Percentiles rank a stretch among this genome's conserved stretches.
phyloP scores from a whole-genome alignment of 2,888 invertebrate genomes.

The Harpalus rufipes region DNA sequence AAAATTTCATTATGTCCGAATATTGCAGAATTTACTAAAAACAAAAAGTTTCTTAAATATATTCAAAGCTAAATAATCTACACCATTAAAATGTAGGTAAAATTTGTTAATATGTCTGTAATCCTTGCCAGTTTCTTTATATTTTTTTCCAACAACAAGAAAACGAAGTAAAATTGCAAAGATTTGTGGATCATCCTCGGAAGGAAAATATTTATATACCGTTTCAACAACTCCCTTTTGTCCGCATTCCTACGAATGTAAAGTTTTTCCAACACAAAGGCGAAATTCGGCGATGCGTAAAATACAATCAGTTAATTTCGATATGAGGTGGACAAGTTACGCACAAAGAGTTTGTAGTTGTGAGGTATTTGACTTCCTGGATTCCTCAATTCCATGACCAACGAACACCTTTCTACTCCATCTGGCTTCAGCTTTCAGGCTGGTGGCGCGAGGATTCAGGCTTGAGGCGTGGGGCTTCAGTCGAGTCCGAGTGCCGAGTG shows the following conservation, averaged over 20 bases:
- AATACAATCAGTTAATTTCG: slow-evolving; percentile 45
- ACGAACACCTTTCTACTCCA: slow-evolving; percentile 22
- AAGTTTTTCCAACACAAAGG: slow-evolving; percentile 29
- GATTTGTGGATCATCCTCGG: neutral
- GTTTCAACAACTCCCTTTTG: neutral
- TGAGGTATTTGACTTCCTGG: slow-evolving; percentile 16
- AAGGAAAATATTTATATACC: neutral
- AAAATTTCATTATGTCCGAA: too few relatives aligned
- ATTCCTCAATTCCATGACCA: slow-evolving; percentile 19
- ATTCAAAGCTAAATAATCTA: too few relatives aligned
- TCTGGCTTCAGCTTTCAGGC: neutral
- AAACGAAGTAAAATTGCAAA: neutral
- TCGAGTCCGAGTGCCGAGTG: slow-evolving; percentile 25
- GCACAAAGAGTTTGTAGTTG: slow-evolving; percentile 30
- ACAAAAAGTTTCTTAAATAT: too few relatives aligned
- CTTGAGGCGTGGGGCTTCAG: neutral
- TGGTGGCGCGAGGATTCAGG: neutral
- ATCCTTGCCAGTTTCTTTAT: too few relatives aligned
- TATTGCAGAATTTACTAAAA: too few relatives aligned
- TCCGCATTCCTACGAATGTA: slow-evolving; percentile 5
- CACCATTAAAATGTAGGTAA: too few relatives aligned
- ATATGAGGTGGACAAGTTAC: slow-evolving; percentile 51
- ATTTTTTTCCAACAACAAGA: neutral
- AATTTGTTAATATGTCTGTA: too few relatives aligned
- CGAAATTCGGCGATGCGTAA: slow-evolving; percentile 1